These are phyloP conservation scores for Plebejus argus DNA, from an alignment of 2,888 invertebrate genomes.

Conservation along the genomic window DNA sequence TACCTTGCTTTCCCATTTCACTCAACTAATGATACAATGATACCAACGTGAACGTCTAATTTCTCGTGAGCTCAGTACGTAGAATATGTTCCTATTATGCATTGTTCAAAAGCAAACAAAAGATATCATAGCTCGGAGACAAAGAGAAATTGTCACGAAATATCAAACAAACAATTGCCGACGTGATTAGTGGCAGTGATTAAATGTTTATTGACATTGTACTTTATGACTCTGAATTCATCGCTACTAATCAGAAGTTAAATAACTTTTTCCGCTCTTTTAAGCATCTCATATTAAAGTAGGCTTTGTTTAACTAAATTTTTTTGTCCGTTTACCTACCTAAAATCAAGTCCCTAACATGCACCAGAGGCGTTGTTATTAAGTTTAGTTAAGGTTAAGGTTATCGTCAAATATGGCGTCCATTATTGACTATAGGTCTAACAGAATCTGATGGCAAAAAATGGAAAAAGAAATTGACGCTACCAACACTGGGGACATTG, in stretches of 20 bases:
- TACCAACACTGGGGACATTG: too few species aligned
- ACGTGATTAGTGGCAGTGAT: not conserved
- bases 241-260: not conserved
- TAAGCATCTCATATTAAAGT: not conserved
- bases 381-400: too few species aligned
- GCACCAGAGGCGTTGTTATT: too few species aligned
- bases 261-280: not conserved
- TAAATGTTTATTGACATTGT: constrained; percentile 15
- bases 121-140: constrained; percentile 34
- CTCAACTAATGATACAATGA: not conserved
- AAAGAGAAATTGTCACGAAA: constrained; percentile 28
- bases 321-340: too few species aligned
- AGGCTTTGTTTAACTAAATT: too few species aligned
- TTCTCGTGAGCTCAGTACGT: not conserved
- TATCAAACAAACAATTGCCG: constrained; percentile 29
- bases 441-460: too few species aligned
- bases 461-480: too few species aligned
- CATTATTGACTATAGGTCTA: too few species aligned
- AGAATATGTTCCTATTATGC: constrained; percentile 26
- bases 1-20: not conserved
- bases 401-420: too few species aligned
- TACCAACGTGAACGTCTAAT: not conserved
- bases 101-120: constrained; percentile 40
- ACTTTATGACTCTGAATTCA: not conserved
- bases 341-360: too few species aligned